A percentile compares a stretch with the other conserved stretches of the same genome.
Evolutionary conservation across 2,888 invertebrate species (phyloP).

Genomic region (Ormia ochracea): DNA sequence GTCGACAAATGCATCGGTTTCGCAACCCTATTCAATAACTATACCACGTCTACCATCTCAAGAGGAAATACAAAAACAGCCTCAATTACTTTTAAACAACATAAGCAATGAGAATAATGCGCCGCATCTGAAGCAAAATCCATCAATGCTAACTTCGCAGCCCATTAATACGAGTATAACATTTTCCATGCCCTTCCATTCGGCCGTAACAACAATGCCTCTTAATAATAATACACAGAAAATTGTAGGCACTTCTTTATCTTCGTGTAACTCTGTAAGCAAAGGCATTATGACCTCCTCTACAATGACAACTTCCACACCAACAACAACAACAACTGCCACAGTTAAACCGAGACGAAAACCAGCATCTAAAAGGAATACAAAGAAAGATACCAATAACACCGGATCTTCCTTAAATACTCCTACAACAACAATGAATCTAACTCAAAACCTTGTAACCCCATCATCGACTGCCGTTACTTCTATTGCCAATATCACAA

Average conservation of each 20-base stretch:
- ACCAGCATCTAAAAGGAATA: slow-evolving; percentile 73
- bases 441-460: slow-evolving; percentile 23
- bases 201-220: slow-evolving; percentile 31
- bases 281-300: slow-evolving; percentile 59
- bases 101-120: slow-evolving; percentile 28
- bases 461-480: slow-evolving; percentile 51
- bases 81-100: slow-evolving; percentile 70
- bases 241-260: slow-evolving; percentile 22
- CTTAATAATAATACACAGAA: slow-evolving; percentile 25
- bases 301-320: slow-evolving; percentile 34
- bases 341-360: slow-evolving; percentile 75
- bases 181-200: slow-evolving; percentile 52
- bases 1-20: slow-evolving; percentile 34
- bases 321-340: slow-evolving; percentile 70
- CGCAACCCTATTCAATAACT: slow-evolving; percentile 76
- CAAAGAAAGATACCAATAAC: slow-evolving; percentile 69
- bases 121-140: slow-evolving; percentile 45
- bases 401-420: slow-evolving; percentile 6
- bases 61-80: slow-evolving; percentile 74
- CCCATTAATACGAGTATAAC: slow-evolving; percentile 46
- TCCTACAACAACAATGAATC: background rate
- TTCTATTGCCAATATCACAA: slow-evolving; percentile 56
- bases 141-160: slow-evolving; percentile 58
- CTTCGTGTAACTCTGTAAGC: slow-evolving; percentile 47
- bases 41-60: slow-evolving; percentile 76